A percentile compares a stretch with the other conserved stretches of the same genome.
phyloP scores from a whole-genome alignment of 2,888 invertebrate genomes.

The Actias luna region DNA sequence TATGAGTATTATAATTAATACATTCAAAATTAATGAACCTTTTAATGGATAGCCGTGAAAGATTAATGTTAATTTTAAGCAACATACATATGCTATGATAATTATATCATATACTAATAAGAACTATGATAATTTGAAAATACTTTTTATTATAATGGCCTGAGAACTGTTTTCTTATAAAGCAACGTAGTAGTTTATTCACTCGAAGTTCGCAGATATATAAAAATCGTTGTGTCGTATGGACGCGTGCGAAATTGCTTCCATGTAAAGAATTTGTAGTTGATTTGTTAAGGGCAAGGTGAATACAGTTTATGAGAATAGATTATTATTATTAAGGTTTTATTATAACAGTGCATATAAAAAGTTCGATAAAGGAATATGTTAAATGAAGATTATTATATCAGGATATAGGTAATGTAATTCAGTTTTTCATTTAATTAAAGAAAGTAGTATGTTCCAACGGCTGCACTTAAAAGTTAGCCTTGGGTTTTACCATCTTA shows the following conservation, averaged over 20 bases:
- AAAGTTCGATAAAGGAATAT: neutral
- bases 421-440: neutral
- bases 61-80: neutral
- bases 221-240: slow-evolving; percentile 33
- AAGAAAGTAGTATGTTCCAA: too few species aligned
- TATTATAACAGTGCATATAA: neutral
- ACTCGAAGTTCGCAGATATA: slow-evolving; percentile 48
- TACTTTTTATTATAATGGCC: neutral
- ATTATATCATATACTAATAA: neutral
- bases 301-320: neutral
- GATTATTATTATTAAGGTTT: neutral
- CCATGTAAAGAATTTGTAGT: slow-evolving; percentile 57
- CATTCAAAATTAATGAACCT: neutral
- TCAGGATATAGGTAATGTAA: neutral
- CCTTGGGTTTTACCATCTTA: too few species aligned
- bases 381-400: neutral
- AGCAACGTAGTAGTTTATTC: slow-evolving; percentile 31
- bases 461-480: too few species aligned
- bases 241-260: slow-evolving; percentile 41
- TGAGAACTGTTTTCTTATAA: neutral
- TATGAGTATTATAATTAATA: neutral
- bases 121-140: neutral
- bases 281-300: slow-evolving; percentile 42
- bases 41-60: neutral
- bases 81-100: neutral